Percentiles rank a stretch among this genome's conserved stretches.
Evolutionary conservation across 2,113 vertebrate species (phyloP).

Genomic region (Eolophus roseicapilla): DNA sequence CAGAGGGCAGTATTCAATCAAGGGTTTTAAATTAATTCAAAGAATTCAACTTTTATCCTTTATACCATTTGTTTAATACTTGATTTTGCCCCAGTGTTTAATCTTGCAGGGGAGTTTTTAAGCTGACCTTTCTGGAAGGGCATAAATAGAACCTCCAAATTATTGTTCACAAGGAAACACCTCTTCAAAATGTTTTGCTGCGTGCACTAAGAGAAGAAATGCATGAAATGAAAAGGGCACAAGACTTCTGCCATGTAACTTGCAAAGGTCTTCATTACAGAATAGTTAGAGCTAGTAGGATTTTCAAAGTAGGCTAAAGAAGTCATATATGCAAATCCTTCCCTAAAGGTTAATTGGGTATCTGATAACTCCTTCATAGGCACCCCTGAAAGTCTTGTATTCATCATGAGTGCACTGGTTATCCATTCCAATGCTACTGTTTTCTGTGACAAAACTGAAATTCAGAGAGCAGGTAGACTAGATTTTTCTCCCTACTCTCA

Average conservation of each 20-base stretch:
- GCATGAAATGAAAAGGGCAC: neutral
- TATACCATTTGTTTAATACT: neutral
- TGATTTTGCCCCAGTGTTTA: neutral
- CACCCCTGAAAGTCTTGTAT: neutral
- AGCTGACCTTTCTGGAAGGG: neutral
- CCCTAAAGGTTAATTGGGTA: neutral
- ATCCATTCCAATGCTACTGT: neutral
- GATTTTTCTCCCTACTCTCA: neutral
- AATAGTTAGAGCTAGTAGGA: neutral
- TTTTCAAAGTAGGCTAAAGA: neutral
- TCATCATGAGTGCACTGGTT: fast-evolving
- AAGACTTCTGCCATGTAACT: neutral
- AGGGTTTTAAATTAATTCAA: neutral
- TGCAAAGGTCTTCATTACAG: neutral
- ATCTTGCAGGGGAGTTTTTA: neutral
- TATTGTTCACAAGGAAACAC: neutral
- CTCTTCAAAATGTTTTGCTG: neutral
- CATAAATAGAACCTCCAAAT: neutral
- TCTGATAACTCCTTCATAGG: neutral
- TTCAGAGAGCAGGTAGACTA: neutral
- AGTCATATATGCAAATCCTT: neutral
- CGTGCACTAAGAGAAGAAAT: neutral
- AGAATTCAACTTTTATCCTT: neutral
- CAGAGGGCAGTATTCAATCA: neutral
- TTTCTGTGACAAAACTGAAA: neutral